Evolutionary conservation across 1,140 invertebrate species (phyloP).

Genomic region (Caerostris darwini): DNA sequence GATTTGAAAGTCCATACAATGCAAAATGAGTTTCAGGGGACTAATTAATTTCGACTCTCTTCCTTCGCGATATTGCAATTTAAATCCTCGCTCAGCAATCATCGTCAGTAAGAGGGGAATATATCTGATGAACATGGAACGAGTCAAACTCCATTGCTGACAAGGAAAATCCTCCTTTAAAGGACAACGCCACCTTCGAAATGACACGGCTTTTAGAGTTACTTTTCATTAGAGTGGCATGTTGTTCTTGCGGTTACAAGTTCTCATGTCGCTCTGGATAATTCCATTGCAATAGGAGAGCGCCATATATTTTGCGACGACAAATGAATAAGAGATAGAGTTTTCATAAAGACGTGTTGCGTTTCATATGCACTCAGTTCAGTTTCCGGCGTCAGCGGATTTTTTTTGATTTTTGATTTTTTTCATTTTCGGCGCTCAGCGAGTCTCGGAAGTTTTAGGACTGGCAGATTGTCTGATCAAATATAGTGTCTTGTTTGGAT

Average conservation of each 20-base stretch:
- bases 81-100: background rate
- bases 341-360: conserved; percentile 21
- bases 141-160: conserved; percentile 21
- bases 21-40: background rate
- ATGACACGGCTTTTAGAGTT: background rate
- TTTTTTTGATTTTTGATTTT: no score
- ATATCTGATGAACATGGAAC: background rate
- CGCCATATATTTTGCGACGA: background rate
- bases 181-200: background rate
- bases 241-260: conserved; percentile 13
- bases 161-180: background rate
- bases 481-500: background rate
- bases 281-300: no score
- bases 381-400: no score
- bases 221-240: background rate
- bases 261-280: no score
- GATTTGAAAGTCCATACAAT: background rate
- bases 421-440: no score
- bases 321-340: background rate
- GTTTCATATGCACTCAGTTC: background rate
- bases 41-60: conserved; percentile 22
- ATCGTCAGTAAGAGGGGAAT: no score
- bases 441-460: background rate
- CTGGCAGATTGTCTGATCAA: conserved; percentile 2
- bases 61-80: background rate